Conservation (phyloP, 2,888 invertebrate species). For the Idaea straminata region DNA sequence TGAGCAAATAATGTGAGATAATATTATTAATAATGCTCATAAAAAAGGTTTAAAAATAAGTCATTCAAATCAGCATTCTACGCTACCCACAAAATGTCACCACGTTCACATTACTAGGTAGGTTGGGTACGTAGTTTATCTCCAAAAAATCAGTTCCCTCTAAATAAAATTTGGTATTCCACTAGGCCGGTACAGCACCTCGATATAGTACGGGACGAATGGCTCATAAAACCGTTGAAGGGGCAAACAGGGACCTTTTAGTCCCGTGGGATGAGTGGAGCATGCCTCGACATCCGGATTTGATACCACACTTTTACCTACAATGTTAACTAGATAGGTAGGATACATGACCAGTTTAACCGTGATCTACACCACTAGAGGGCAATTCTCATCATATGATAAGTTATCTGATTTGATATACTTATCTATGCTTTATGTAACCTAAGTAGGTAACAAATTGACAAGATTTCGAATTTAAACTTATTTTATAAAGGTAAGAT, state of each 20-base stretch:
- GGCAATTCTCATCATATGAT: too few species aligned
- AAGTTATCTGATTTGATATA: too few species aligned
- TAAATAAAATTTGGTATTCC: neutral
- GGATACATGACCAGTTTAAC: neutral
- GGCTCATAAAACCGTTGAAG: neutral
- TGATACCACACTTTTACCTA: neutral
- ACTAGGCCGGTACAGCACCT: neutral
- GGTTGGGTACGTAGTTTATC: neutral
- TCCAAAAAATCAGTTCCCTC: neutral
- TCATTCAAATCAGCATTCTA: too few species aligned
- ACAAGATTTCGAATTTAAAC: too few species aligned
- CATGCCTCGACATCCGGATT: neutral
- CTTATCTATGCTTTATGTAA: too few species aligned
- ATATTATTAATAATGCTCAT: too few species aligned
- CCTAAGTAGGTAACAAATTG: too few species aligned
- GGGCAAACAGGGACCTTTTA: neutral
- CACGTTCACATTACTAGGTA: too few species aligned
- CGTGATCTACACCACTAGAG: neutral
- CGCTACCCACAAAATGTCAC: too few species aligned
- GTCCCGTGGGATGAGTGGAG: conserved; percentile 1
- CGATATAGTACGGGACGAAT: neutral
- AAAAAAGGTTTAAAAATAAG: too few species aligned
- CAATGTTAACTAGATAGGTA: neutral
- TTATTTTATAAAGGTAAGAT: too few species aligned
- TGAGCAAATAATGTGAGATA: too few species aligned